Conservation (phyloP, 2,113 vertebrate species). For the Pedetes capensis region DNA sequence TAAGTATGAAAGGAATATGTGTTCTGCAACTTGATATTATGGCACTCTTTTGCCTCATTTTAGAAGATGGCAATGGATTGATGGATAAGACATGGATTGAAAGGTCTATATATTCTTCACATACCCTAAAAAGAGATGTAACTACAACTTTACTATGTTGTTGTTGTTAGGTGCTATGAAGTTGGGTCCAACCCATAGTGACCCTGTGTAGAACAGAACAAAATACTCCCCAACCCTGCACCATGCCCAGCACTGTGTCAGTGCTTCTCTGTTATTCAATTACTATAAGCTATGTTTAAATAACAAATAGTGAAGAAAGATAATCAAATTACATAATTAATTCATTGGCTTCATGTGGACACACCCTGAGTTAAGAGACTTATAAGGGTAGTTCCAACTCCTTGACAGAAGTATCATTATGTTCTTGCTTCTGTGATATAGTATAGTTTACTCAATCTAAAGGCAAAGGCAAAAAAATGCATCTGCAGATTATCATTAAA, state of each 20-base stretch:
- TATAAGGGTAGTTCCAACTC: background rate
- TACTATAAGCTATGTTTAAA: background rate
- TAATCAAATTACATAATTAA: background rate
- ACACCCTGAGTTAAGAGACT: constrained; percentile 1
- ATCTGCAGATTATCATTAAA: background rate
- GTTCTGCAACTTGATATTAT: background rate
- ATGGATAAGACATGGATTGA: background rate
- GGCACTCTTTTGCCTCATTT: background rate
- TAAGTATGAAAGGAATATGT: background rate
- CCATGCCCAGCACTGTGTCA: no score
- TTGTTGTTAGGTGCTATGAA: no score
- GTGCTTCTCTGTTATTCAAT: no score
- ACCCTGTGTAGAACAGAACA: no score
- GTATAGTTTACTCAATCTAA: background rate
- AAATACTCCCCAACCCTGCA: no score
- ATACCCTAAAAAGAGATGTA: background rate
- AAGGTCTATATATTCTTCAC: background rate
- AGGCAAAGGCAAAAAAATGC: background rate
- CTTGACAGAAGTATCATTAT: background rate
- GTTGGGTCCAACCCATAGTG: no score
- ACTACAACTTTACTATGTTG: background rate
- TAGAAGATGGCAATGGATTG: background rate
- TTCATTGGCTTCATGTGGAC: background rate
- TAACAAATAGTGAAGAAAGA: background rate
- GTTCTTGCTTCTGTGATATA: background rate